Conservation (phyloP, 2,888 invertebrate genomes). For the Matsumyia berberina region DNA sequence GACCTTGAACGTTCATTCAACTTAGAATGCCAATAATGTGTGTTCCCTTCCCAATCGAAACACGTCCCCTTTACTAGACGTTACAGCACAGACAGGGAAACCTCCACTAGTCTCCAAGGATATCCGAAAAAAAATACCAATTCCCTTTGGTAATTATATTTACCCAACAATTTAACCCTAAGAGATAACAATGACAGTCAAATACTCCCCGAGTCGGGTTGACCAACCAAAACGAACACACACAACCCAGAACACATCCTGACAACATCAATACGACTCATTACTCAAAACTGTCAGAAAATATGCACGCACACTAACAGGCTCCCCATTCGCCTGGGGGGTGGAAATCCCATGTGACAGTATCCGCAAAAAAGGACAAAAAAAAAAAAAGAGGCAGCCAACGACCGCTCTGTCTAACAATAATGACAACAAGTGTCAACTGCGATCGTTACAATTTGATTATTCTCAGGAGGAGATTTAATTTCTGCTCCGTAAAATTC, state of each 20-base stretch:
- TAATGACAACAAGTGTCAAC: slow-evolving; percentile 71
- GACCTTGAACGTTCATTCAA: too few species aligned
- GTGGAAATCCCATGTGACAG: slow-evolving; percentile 16
- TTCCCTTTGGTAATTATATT: slow-evolving; percentile 43
- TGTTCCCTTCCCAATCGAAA: too few species aligned
- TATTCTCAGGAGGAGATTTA: slow-evolving; percentile 61
- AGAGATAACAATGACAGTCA: slow-evolving; percentile 41
- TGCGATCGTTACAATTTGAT: slow-evolving; percentile 65
- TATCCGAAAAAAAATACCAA: slow-evolving; percentile 6
- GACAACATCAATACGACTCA: slow-evolving; percentile 64
- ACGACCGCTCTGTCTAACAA: slow-evolving; percentile 13
- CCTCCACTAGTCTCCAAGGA: not conserved
- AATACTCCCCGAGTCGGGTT: slow-evolving; percentile 12
- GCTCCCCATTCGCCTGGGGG: not conserved
- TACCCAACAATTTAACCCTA: slow-evolving; percentile 38
- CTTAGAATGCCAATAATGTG: too few species aligned
- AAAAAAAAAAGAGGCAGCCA: slow-evolving; percentile 4
- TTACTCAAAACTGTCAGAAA: slow-evolving; percentile 70
- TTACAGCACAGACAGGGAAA: too few species aligned
- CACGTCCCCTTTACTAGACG: too few species aligned
- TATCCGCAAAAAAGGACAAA: not conserved
- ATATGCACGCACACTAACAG: slow-evolving; percentile 32
- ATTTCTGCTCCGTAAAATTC: slow-evolving; percentile 47
- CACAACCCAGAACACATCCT: slow-evolving; percentile 17
- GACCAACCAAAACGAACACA: slow-evolving; percentile 17